Evolutionary conservation across 1,140 invertebrate species (phyloP).

Genomic region (Drosophila carrolli): DNA sequence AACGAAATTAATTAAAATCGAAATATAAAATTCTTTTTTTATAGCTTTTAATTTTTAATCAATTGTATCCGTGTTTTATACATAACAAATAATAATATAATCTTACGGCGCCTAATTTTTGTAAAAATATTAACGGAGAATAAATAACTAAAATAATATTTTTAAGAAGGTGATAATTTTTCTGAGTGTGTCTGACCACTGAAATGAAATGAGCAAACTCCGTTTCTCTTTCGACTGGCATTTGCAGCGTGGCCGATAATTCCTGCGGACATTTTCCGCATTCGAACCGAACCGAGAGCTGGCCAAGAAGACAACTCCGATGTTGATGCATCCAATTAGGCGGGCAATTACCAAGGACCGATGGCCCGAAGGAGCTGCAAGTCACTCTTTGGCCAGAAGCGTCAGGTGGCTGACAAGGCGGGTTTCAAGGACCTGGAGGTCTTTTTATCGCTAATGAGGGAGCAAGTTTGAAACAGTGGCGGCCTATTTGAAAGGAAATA

Average conservation of each 20-base stretch:
- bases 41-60: no score
- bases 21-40: no score
- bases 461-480: conserved; percentile 13
- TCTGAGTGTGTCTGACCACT: background rate
- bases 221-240: background rate
- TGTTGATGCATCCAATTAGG: conserved; percentile 74
- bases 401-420: conserved; percentile 5
- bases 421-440: background rate
- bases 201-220: conserved; percentile 6
- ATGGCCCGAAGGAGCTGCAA: conserved; percentile 26
- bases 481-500: no score
- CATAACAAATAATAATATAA: no score
- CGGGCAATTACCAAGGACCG: conserved; percentile 56
- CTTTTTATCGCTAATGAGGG: conserved; percentile 46
- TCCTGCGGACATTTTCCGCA: conserved; percentile 28
- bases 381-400: conserved; percentile 4
- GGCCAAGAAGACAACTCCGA: conserved; percentile 37
- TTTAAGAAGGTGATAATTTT: background rate
- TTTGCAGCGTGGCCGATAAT: conserved; percentile 17
- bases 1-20: no score
- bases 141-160: no score
- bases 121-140: no score
- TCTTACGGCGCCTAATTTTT: no score
- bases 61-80: no score
- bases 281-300: conserved; percentile 1